A percentile compares a stretch with the other conserved stretches of the same genome.
Conservation (phyloP, 2,797 vertebrate genomes). For the Cryptoblepharus egeriae region DNA sequence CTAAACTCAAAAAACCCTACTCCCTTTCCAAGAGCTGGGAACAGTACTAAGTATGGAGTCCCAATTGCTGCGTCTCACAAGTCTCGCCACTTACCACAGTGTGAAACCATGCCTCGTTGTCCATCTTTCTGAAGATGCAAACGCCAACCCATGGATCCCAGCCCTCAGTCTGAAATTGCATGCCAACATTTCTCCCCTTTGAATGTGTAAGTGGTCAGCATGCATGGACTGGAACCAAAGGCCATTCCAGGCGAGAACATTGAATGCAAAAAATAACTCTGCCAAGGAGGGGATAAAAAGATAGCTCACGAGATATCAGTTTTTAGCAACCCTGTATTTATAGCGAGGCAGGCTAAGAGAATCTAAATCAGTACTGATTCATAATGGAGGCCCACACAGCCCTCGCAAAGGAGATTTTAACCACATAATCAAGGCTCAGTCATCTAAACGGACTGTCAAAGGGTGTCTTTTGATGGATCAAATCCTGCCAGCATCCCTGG, state of each 20-base stretch:
- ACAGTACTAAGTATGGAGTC: neutral
- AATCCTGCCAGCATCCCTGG: neutral
- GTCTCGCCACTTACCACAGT: neutral
- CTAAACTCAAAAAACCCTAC: neutral
- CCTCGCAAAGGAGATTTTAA: neutral
- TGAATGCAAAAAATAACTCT: slow-evolving; percentile 5
- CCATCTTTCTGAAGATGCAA: neutral
- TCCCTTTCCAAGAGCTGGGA: neutral
- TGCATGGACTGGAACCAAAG: neutral
- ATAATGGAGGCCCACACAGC: slow-evolving; percentile 13
- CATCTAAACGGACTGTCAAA: neutral
- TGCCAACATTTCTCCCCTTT: neutral
- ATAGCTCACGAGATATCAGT: slow-evolving; percentile 8
- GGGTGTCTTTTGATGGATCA: neutral
- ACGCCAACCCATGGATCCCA: neutral
- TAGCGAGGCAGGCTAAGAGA: slow-evolving; percentile 9
- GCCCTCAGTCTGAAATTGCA: neutral
- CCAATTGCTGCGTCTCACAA: neutral
- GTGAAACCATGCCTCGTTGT: neutral
- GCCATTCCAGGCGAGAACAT: neutral
- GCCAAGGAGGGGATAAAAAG: slow-evolving; percentile 14
- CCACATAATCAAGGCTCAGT: slow-evolving; percentile 3
- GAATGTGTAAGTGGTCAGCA: neutral
- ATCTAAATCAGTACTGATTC: slow-evolving; percentile 27
- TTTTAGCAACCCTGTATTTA: slow-evolving; percentile 48